Evolutionary conservation across 2,797 vertebrate species (phyloP), one percentile per base, ranked within the genome.

Genomic region (Carapus acus): DNA sequence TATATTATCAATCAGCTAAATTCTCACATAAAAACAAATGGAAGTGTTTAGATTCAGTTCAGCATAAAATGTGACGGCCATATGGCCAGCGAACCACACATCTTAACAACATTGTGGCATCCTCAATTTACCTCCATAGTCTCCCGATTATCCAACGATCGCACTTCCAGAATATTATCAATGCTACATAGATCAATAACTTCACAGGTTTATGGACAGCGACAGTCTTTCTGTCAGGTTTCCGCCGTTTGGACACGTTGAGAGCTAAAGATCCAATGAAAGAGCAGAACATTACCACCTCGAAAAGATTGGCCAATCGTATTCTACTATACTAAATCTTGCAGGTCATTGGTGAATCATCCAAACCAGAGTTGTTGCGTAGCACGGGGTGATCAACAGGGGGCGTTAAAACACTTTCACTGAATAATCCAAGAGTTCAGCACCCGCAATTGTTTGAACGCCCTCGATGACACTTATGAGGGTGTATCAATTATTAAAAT

Each of bases 61-160:
- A 9, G 9, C 24, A 27, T 27, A 27, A 9, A 47, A 44, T 44
- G 13, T 49, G 21, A 29, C 16, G 65, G 42, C 44, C 62, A 58
- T 63, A 50, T 65, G 69, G 49, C 58, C 62, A 74, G 65, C 63
- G 20, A 8, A 21, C 48, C 4, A n/a, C 39, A 33, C 0, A 11
- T 24, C 33, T 3, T 14, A 61, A 13, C 7, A 39, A 6, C 17
- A 1, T 34, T 1, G 36, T 16, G 27, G 1, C 12, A 23, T 2
- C 1, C 14, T 11, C 1, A 15, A 0, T 74, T 81, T 72, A 90
- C 88, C 83, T 86, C 86, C 88, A 90, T 88, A 3, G 7, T 71
- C 8, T 60, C 16, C 1, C 20, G 11, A 53, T 33, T 20, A 18
- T 0, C 60, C 58, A 61, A 22, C 16, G 0, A 46, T 42, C 34